A percentile compares a stretch with the other conserved stretches of the same genome.
Evolutionary conservation across 2,797 vertebrate species (phyloP).

Genomic region (Eremophila alpestris): DNA sequence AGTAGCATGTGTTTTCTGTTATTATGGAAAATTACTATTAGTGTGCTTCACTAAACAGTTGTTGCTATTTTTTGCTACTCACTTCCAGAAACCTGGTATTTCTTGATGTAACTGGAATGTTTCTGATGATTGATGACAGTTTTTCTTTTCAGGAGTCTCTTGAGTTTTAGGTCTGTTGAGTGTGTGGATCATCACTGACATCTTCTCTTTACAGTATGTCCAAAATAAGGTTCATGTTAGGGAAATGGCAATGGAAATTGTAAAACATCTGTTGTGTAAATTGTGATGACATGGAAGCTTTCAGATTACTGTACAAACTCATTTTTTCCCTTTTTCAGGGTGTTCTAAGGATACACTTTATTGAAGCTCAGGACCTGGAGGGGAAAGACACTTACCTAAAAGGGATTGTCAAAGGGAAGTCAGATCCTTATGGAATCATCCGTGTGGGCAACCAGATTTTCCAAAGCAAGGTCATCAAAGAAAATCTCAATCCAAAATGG

Average conservation of each 20-base stretch:
- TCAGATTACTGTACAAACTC: background rate
- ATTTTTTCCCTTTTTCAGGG: slow-evolving; percentile 73
- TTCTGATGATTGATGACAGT: background rate
- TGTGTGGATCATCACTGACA: background rate
- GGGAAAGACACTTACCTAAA: slow-evolving; percentile 91
- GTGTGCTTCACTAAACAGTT: background rate
- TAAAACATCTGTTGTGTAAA: background rate
- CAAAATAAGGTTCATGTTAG: background rate
- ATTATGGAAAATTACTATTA: background rate
- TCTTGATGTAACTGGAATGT: background rate
- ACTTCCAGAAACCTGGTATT: background rate
- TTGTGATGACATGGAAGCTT: background rate
- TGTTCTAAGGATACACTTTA: slow-evolving; percentile 90
- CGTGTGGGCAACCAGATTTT: slow-evolving; percentile 86
- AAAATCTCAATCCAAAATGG: slow-evolving; percentile 90
- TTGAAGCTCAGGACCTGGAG: slow-evolving; percentile 90
- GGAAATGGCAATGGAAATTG: background rate
- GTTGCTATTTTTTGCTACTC: background rate
- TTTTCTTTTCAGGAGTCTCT: background rate
- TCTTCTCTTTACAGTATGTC: background rate
- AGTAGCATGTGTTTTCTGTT: background rate
- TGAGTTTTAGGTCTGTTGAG: background rate
- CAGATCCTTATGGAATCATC: slow-evolving; percentile 92
- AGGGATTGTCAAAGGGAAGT: slow-evolving; percentile 94
- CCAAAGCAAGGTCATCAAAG: slow-evolving; percentile 90